These are phyloP conservation scores for Formica selysi DNA, from an alignment of 1,140 invertebrate species.

Conservation along the genomic window DNA sequence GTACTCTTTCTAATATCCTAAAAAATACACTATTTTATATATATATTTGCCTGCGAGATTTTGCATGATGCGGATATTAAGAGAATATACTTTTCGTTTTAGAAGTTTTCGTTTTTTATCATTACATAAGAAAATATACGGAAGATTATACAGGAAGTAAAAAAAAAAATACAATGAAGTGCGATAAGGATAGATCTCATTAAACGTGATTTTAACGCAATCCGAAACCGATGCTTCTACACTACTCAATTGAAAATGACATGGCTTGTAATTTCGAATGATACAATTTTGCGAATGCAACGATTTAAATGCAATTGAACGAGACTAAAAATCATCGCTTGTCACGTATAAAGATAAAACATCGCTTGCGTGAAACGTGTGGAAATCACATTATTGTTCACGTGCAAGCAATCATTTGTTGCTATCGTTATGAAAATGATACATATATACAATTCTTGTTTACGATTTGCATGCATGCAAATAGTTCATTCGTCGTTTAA, in stretches of 20 bases:
- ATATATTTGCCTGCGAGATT: too few species aligned
- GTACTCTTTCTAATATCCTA: not conserved
- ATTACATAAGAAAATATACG: too few species aligned
- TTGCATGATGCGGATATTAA: too few species aligned
- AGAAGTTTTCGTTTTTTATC: too few species aligned
- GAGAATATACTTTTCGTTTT: too few species aligned
- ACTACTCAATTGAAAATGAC: conserved; percentile 9
- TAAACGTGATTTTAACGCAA: conserved; percentile 25
- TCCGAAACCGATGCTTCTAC: not conserved
- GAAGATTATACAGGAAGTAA: not conserved
- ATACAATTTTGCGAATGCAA: not conserved
- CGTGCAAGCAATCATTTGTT: not conserved
- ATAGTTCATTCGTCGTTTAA: not conserved
- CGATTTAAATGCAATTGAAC: conserved; percentile 48
- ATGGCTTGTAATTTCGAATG: conserved; percentile 27
- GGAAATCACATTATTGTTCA: not conserved
- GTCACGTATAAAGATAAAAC: conserved; percentile 25
- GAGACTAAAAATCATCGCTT: conserved; percentile 14
- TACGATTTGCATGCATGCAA: not conserved
- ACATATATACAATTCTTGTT: not conserved
- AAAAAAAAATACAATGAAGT: not conserved
- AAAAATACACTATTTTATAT: not conserved
- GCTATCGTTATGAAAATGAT: not conserved
- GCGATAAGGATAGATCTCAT: not conserved
- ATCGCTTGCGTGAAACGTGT: not conserved